Evolutionary conservation across 2,113 vertebrate species (phyloP).

Genomic region (Microcebus jonahi): DNA sequence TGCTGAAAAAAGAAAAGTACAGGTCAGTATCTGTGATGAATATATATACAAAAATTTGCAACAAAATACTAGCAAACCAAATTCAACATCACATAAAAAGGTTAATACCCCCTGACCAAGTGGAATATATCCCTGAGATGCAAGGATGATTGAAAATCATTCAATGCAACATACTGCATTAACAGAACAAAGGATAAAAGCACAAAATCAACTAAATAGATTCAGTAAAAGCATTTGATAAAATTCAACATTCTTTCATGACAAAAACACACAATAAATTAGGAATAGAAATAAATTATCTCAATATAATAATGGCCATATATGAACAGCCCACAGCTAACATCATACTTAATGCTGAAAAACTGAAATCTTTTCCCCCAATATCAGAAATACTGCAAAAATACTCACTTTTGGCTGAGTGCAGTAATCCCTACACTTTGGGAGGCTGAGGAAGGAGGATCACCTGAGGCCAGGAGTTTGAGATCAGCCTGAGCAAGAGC

Average conservation of each 20-base stretch:
- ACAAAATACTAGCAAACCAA: not conserved
- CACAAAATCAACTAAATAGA: not conserved
- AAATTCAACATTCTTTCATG: not conserved
- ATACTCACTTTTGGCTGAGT: not conserved
- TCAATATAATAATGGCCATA: not conserved
- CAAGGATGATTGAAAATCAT: not conserved
- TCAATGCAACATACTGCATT: not conserved
- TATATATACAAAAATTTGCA: not conserved
- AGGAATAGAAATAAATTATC: not conserved
- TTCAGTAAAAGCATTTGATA: not conserved
- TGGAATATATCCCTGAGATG: not conserved
- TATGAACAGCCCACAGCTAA: not conserved
- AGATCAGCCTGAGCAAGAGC: not conserved
- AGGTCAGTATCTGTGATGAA: not conserved
- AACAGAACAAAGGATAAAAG: not conserved
- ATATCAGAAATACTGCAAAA: not conserved
- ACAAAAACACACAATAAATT: not conserved
- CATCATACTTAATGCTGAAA: not conserved
- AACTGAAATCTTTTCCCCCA: not conserved
- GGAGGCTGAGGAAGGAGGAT: too few species aligned
- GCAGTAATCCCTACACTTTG: too few species aligned
- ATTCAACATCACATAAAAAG: not conserved
- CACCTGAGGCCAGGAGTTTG: too few species aligned
- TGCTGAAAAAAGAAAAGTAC: not conserved
- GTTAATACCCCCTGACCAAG: not conserved